phyloP scores from a whole-genome alignment of 2,113 vertebrate species.

The Chaetops frenatus region DNA sequence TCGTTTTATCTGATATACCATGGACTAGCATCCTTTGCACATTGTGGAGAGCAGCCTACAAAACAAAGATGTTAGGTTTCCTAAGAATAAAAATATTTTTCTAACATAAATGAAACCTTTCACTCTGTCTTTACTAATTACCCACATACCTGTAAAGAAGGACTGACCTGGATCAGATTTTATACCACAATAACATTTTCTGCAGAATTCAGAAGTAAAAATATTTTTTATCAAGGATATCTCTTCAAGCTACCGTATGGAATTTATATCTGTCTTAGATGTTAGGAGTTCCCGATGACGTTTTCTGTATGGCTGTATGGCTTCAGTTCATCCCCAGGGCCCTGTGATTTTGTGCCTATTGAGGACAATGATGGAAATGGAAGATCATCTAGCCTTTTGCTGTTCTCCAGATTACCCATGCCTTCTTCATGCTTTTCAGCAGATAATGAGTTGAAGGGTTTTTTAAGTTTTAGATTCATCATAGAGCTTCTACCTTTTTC shows the following conservation, averaged over 20 bases:
- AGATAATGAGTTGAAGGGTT: neutral
- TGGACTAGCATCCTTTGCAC: neutral
- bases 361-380: neutral
- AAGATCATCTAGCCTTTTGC: neutral
- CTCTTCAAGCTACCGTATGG: neutral
- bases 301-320: neutral
- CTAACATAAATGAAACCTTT: neutral
- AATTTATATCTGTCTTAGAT: neutral
- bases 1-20: neutral
- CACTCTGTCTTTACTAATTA: neutral
- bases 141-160: neutral
- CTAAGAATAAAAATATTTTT: neutral
- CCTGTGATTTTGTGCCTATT: neutral
- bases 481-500: neutral
- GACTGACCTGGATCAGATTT: neutral
- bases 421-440: neutral
- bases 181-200: neutral
- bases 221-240: neutral
- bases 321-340: neutral
- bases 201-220: neutral
- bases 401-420: neutral
- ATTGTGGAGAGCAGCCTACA: neutral
- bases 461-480: neutral
- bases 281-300: neutral
- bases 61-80: neutral